Evolutionary conservation across 2,113 vertebrate genomes (phyloP).

Genomic region (Triplophysa siluroides): DNA sequence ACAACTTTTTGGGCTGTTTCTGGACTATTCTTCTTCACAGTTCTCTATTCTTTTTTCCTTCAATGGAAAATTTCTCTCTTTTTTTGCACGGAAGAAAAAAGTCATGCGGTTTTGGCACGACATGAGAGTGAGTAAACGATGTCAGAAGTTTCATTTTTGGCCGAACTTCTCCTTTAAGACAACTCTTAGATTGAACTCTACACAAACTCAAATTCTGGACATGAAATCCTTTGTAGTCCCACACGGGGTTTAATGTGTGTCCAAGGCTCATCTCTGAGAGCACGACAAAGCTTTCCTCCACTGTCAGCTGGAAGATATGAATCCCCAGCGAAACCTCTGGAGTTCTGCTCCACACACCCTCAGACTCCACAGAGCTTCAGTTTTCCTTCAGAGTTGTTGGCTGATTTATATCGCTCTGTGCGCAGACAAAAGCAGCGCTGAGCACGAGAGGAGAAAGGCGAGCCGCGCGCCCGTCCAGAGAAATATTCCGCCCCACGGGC

Average conservation of each 20-base stretch:
- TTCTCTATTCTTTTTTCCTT: too few relatives aligned
- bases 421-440: constrained; percentile 63
- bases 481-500: constrained; percentile 59
- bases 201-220: too few relatives aligned
- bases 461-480: constrained; percentile 61
- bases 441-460: constrained; percentile 67
- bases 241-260: background rate
- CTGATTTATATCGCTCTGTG: constrained; percentile 64
- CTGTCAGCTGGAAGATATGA: constrained; percentile 16
- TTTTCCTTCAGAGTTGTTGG: constrained; percentile 40
- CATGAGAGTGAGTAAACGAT: background rate
- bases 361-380: constrained; percentile 47
- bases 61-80: too few relatives aligned
- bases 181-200: too few relatives aligned
- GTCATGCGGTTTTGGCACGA: too few relatives aligned
- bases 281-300: constrained; percentile 20
- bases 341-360: constrained; percentile 33
- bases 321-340: constrained; percentile 5
- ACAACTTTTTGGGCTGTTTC: too few relatives aligned
- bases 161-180: background rate
- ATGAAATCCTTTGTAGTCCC: background rate
- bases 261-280: background rate
- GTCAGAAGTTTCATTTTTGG: background rate
- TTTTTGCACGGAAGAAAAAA: background rate
- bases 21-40: too few relatives aligned